These are phyloP conservation scores for Drosophila vallismaia DNA, from an alignment of 2,888 invertebrate species.

Conservation along the genomic window DNA sequence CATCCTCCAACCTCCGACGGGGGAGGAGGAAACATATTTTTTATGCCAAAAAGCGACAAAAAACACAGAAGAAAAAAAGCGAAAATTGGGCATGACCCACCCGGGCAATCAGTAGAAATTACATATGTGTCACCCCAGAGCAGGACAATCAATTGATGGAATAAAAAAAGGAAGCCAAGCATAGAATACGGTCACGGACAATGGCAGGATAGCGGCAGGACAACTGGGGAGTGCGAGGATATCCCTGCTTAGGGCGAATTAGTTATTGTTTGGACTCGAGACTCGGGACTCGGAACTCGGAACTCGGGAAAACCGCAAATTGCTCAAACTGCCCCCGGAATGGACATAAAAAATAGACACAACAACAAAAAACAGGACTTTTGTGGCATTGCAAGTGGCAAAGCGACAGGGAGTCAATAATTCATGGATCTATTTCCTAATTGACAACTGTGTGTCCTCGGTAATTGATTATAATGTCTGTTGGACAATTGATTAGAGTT, in stretches of 20 bases:
- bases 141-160: slow-evolving; percentile 76
- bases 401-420: slow-evolving; percentile 69
- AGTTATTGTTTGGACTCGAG: slow-evolving; percentile 41
- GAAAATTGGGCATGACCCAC: slow-evolving; percentile 36
- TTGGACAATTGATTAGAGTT: slow-evolving; percentile 58
- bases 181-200: slow-evolving; percentile 18
- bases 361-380: background rate
- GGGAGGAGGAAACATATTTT: slow-evolving; percentile 62
- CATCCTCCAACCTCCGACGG: too few relatives aligned
- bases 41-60: slow-evolving; percentile 9
- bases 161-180: slow-evolving; percentile 16
- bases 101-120: slow-evolving; percentile 47
- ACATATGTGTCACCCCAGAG: slow-evolving; percentile 38
- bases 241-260: slow-evolving; percentile 48
- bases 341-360: slow-evolving; percentile 41
- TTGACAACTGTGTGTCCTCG: slow-evolving; percentile 27
- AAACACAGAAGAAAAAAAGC: slow-evolving; percentile 10
- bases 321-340: slow-evolving; percentile 64
- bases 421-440: slow-evolving; percentile 46
- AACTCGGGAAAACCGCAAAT: slow-evolving; percentile 65
- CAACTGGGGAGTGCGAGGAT: slow-evolving; percentile 4
- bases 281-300: slow-evolving; percentile 45
- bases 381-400: slow-evolving; percentile 56
- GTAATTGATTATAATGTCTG: slow-evolving; percentile 5
- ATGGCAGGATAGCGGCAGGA: background rate